Conservation (phyloP, 2,888 invertebrate genomes). For the Meganola albula region DNA sequence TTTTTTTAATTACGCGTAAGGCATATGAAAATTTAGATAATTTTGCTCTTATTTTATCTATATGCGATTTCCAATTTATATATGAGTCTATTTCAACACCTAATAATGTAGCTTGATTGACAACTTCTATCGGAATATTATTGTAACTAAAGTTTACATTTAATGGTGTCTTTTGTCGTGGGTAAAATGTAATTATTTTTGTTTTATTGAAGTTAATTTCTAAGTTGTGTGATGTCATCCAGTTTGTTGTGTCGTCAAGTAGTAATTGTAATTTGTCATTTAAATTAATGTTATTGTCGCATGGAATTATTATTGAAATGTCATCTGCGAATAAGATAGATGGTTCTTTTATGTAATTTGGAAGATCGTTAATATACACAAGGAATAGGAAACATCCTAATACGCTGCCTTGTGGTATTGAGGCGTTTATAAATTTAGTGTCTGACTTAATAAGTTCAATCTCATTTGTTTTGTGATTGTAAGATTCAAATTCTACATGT, state of each 20-base stretch:
- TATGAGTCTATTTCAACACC: background rate
- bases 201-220: background rate
- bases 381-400: constrained; percentile 10
- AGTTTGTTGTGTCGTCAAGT: background rate
- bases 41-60: constrained; percentile 5
- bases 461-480: background rate
- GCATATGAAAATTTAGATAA: constrained; percentile 5
- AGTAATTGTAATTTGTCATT: background rate
- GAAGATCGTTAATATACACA: constrained; percentile 8
- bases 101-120: background rate
- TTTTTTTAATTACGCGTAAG: constrained; percentile 2
- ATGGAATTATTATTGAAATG: background rate
- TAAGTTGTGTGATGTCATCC: constrained; percentile 5
- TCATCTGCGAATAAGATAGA: constrained; percentile 2
- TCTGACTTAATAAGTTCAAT: background rate
- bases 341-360: constrained; percentile 1
- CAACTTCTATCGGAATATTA: background rate
- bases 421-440: background rate
- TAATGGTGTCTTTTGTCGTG: background rate
- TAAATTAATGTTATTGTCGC: background rate
- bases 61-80: constrained; percentile 2
- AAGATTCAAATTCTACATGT: background rate
- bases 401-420: constrained; percentile 10
- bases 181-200: background rate
- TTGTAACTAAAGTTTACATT: background rate